Evolutionary conservation across 2,888 invertebrate genomes (phyloP), one percentile per base, ranked within the genome.

Genomic region (Brachycybe producta): DNA sequence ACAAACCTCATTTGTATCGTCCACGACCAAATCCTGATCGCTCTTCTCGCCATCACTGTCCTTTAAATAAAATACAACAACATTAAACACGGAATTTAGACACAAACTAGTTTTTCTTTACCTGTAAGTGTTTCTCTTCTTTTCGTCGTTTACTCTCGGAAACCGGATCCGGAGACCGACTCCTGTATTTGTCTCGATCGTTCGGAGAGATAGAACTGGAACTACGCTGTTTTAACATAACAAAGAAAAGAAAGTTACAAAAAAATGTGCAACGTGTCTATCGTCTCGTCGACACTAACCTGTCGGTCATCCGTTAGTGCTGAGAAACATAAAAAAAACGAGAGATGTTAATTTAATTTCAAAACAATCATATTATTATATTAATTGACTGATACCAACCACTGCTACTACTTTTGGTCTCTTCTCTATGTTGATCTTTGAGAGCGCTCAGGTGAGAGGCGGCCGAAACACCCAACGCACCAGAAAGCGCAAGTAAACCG

Each of bases 11-110:
- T 86, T 87, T 46, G 88, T 88, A 62, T 87, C 92, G 68, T 94
- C 94, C 26, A 94, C 92, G 54, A 94, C 92, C 60, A 94, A 71
- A 65, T 92, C 91, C 72, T 88, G 84, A 65, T 90, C 87, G 70
- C 88, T 90, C 73, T 94, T 94, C 69, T 91, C 91, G 49, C 87
- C 91, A 69, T 92, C 92, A 70, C 87, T 88, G 64, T 90, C 88
- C 85, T 86, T 13, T 5, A 40, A 40, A 19, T 23, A 38, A 1
- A 38, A 38, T 15, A 38, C 39, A 1, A 17, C n/a, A n/a, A n/a
- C n/a, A n/a, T n/a, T n/a, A n/a, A n/a, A n/a, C n/a, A n/a, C n/a
- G n/a, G n/a, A n/a, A n/a, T n/a, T n/a, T n/a, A n/a, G n/a, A n/a
- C n/a, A n/a, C n/a, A n/a, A n/a, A n/a, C n/a, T n/a, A n/a, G n/a